Evolutionary conservation across 2,888 invertebrate genomes (phyloP), one percentile per base, ranked within the genome.

Genomic region (Dryomyza anilis): DNA sequence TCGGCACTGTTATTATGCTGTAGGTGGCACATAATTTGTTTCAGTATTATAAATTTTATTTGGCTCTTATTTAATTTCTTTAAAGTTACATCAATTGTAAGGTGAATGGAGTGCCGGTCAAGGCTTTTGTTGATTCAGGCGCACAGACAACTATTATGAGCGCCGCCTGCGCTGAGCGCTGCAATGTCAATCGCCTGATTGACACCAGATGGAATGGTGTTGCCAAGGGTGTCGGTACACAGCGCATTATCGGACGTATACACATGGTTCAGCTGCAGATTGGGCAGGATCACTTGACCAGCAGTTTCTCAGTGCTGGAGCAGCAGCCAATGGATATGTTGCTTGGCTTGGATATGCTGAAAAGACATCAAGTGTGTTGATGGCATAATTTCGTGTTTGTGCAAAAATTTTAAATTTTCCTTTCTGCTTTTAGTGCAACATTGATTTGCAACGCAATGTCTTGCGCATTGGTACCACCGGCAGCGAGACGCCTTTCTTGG

Each of bases 61-160:
- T 2, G 16, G 19, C 19, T 12, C 19, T 29, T n/a, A 10, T 33
- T 10, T 63, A n/a, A 25, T 56, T 45, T 21, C 25, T n/a, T 61
- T 66, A 5, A 46, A 83, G 83, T 5, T 91, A 99, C 82, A 96
- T 99, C 67, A 94, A 98, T 82, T 97, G 98, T 82, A 91, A 90
- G 83, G 98, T 99, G 1, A 99, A 99, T 84, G 97, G 97, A 43
- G 91, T 93, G 80, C 94, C 94, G 0, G 96, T 99, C 0, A 98
- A 98, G 84, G 98, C 98, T 3, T 99, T 99, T 83, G 96, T 99
- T 65, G 98, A 99, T 84, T 97, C 98, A 69, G 98, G 90, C 55
- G 98, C 98, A 59, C 98, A 99, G 85, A 94, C 96, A 36, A 98
- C 99, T 3, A 97, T 99, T 65, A 98, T 99, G 97, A 98, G 97